phyloP scores from a whole-genome alignment of 2,797 vertebrate genomes.

The Jordanella pulchra region DNA sequence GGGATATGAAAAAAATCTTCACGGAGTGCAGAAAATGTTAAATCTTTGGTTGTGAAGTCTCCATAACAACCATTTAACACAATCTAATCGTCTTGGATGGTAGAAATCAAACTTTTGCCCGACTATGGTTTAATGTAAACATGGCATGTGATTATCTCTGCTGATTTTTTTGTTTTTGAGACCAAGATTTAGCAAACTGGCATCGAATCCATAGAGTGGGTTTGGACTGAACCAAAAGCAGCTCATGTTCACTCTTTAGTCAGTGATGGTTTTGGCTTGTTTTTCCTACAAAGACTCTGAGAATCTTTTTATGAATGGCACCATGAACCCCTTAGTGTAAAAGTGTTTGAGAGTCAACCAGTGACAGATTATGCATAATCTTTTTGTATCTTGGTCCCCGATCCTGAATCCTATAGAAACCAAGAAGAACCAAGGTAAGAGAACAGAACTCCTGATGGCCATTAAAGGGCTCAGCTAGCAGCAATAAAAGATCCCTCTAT shows the following conservation, averaged over 20 bases:
- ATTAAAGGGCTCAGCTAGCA: neutral
- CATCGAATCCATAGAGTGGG: no score
- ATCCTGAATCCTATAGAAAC: neutral
- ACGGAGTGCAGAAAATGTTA: no score
- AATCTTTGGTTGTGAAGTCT: neutral
- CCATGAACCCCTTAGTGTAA: neutral
- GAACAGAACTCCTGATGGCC: neutral
- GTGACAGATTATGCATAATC: no score
- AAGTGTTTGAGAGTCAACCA: neutral
- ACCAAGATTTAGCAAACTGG: no score
- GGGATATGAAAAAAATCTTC: no score
- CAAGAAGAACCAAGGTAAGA: neutral
- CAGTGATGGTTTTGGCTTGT: neutral
- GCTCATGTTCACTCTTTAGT: neutral
- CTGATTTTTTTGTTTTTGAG: no score
- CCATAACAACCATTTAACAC: neutral
- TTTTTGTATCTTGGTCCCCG: neutral
- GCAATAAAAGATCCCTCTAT: neutral
- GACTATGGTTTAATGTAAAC: no score
- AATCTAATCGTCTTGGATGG: neutral
- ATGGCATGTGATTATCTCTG: no score
- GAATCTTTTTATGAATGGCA: neutral
- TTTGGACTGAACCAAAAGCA: neutral
- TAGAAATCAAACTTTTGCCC: neutral
- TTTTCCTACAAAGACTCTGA: neutral